A percentile compares a stretch with the other conserved stretches of the same genome.
These are phyloP conservation scores for Ormyrus nitidulus DNA, from an alignment of 2,888 invertebrate species.

Conservation along the genomic window DNA sequence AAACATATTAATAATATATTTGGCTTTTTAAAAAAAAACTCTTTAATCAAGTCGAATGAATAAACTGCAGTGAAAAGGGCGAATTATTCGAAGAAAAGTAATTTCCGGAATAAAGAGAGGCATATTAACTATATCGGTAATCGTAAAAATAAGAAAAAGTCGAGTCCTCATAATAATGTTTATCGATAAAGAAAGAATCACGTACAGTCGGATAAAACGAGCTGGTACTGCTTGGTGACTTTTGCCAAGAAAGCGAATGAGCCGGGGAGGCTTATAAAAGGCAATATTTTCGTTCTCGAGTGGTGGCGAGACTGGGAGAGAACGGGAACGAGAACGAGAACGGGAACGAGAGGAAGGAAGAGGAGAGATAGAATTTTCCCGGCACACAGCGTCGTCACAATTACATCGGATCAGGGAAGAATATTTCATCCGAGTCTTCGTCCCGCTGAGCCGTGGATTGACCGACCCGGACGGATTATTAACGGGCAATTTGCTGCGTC, in stretches of 20 bases:
- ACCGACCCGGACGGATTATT: slow-evolving; percentile 70
- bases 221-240: neutral
- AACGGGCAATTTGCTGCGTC: slow-evolving; percentile 75
- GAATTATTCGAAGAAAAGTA: neutral
- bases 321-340: slow-evolving; percentile 22
- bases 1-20: no score
- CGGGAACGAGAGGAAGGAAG: slow-evolving; percentile 50
- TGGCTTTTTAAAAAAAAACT: no score
- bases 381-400: slow-evolving; percentile 61
- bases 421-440: slow-evolving; percentile 69
- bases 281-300: slow-evolving; percentile 54
- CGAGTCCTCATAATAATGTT: slow-evolving; percentile 25
- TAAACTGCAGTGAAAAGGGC: no score
- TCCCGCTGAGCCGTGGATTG: slow-evolving; percentile 58
- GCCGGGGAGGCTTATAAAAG: slow-evolving; percentile 50
- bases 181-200: slow-evolving; percentile 34
- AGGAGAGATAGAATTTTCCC: slow-evolving; percentile 31
- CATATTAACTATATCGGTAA: neutral
- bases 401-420: slow-evolving; percentile 73
- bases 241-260: slow-evolving; percentile 47
- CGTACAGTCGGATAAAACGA: slow-evolving; percentile 17
- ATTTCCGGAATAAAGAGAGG: neutral
- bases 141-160: neutral
- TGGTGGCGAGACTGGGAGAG: slow-evolving; percentile 33
- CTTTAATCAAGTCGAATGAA: no score